Evolutionary conservation across 2,888 invertebrate genomes (phyloP).

Genomic region (Epinotia bilunana): DNA sequence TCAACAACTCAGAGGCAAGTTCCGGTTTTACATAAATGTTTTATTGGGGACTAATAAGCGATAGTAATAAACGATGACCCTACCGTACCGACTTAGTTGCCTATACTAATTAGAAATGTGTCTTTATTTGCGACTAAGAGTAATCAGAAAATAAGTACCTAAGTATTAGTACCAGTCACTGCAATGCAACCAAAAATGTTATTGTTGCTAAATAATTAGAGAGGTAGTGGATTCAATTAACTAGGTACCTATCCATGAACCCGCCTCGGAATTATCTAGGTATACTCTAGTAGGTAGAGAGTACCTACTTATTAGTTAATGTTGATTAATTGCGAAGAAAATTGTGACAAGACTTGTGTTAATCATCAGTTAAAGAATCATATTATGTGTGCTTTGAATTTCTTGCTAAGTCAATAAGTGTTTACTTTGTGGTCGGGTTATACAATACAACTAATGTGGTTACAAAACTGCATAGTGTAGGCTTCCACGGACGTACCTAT

Average conservation of each 20-base stretch:
- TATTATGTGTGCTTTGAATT: neutral
- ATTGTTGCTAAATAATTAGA: no score
- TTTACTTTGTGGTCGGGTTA: conserved; percentile 4
- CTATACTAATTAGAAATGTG: no score
- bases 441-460: conserved; percentile 8
- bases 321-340: neutral
- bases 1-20: no score
- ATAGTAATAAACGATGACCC: no score
- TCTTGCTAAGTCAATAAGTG: neutral
- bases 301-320: no score
- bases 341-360: neutral
- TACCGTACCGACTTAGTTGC: no score
- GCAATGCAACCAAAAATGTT: neutral
- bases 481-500: neutral
- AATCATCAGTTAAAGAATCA: neutral
- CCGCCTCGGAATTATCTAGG: no score
- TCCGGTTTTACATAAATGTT: no score
- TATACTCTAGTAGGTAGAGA: neutral
- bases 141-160: neutral
- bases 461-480: conserved; percentile 1
- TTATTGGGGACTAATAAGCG: no score
- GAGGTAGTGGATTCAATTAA: no score
- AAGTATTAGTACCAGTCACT: neutral
- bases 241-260: no score
- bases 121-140: no score